Evolutionary conservation across 2,797 vertebrate genomes (phyloP).

Genomic region (Lerista edwardsae): DNA sequence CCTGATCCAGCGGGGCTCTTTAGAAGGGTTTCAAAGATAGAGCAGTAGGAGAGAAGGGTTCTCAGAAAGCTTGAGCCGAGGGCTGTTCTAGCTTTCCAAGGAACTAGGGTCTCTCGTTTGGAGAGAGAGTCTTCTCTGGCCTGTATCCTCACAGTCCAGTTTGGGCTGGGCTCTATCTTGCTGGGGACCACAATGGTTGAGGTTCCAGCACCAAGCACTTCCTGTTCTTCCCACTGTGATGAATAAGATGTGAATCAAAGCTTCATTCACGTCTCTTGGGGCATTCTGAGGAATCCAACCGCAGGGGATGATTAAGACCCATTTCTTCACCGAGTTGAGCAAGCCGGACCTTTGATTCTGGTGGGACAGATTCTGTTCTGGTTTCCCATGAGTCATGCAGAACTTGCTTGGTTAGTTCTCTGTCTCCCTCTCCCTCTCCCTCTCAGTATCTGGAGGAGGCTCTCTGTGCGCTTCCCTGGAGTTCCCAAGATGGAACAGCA

Average conservation of each 20-base stretch:
- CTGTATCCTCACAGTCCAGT: no score
- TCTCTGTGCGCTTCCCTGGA: conserved; percentile 36
- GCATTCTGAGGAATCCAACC: conserved; percentile 44
- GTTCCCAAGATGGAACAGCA: not conserved
- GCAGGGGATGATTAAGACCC: conserved; percentile 54
- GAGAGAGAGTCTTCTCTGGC: not conserved
- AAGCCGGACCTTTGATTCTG: conserved; percentile 40
- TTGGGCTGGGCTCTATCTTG: not conserved
- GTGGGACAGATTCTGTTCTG: conserved; percentile 12
- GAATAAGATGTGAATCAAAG: conserved; percentile 58
- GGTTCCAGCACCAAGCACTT: no score
- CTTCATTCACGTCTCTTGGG: conserved; percentile 47
- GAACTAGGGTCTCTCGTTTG: not conserved
- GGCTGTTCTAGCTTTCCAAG: not conserved
- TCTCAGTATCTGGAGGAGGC: conserved; percentile 36
- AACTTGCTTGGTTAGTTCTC: not conserved
- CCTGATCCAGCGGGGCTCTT: no score
- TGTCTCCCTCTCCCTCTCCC: conserved; percentile 16
- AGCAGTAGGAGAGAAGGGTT: not conserved
- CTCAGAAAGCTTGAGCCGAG: not conserved
- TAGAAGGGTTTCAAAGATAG: no score
- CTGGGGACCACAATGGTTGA: not conserved
- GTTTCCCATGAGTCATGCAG: conserved; percentile 56
- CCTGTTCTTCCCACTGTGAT: conserved; percentile 31
- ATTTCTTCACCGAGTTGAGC: conserved; percentile 39